Base-by-base conservation (phyloP, 2,797 vertebrate genomes). In the Anguilla obscura region DNA sequence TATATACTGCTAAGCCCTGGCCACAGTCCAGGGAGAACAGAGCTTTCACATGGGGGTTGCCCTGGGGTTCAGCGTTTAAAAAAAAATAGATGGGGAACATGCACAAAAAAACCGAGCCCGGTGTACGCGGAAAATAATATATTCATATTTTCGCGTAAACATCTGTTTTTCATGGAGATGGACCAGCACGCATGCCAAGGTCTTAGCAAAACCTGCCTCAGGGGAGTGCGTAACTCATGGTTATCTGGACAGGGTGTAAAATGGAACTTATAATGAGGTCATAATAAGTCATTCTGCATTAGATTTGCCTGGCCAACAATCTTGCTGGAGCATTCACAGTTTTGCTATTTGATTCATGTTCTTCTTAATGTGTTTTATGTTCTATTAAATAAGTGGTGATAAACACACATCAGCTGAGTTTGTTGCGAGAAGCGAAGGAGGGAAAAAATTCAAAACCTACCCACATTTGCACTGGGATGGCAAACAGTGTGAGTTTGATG, bases 401-500 rank as follows among this genome's bases (percentile, higher is more conserved):
- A 66, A 84, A 27, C 16, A 86, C 36, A 33, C 69, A n/a, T 48
- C 1, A 80, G 56, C 33, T 18, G 86, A 90, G 36, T 85, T 85
- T 45, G 76, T 36, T 52, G 33, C 30, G 45, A 86, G 85, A 36
- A 48, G n/a, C 14, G 87, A 79, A 74, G 40, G 40, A 69, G 58
- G 52, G 83, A 85, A 80, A 89, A 86, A 87, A 50, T 74, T 56
- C 45, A 71, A 54, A 36, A 30, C 50, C 14, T 16, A 16, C 71
- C 8, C 50, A 63, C 18, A 80, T 82, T 83, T 83, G 24, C 18
- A 48, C 83, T 30, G 58, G 36, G 40, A 36, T 71, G 66, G 60
- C 83, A 84, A 86, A 86, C 87, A 86, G 50, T 87, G 45, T 33
- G 85, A 89, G 82, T 84, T 85, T 84, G 74, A 88, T 80, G 69